Conservation (phyloP, 2,797 vertebrate genomes). For the Synanceia verrucosa region DNA sequence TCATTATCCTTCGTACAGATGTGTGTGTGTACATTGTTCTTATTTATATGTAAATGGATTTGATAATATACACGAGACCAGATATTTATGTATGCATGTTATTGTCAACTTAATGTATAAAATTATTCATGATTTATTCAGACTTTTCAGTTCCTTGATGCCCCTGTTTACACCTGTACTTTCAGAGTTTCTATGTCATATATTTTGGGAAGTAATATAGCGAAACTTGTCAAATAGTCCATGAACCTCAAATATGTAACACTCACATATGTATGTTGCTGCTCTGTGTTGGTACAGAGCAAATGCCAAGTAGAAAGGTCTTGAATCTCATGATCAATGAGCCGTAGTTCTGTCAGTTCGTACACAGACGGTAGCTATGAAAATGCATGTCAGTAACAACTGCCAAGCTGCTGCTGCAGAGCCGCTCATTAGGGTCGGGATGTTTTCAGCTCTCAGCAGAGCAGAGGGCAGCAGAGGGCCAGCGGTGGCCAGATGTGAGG, state of each 20-base stretch:
- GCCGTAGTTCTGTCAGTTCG: constrained; percentile 2
- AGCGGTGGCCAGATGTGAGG: constrained; percentile 35
- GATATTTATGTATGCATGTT: neutral
- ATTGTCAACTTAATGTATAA: neutral
- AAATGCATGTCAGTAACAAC: constrained; percentile 27
- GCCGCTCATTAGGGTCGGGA: constrained; percentile 21
- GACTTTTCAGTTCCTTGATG: neutral
- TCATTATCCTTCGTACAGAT: neutral
- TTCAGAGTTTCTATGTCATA: neutral
- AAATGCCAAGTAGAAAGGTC: constrained; percentile 16
- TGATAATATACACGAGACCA: neutral
- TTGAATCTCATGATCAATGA: constrained; percentile 26
- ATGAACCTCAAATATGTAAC: neutral
- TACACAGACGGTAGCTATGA: constrained; percentile 19
- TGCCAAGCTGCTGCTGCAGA: constrained; percentile 32
- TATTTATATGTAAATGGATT: neutral
- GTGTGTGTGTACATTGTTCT: neutral
- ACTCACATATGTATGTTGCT: neutral
- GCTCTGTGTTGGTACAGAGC: neutral
- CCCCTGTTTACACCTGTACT: neutral
- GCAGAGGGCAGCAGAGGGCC: constrained; percentile 19
- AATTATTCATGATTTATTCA: neutral
- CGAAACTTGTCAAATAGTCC: neutral
- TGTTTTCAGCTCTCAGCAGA: constrained; percentile 47
- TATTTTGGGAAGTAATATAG: neutral